A percentile compares a stretch with the other conserved stretches of the same genome.
phyloP scores from a whole-genome alignment of 1,140 invertebrate species.

The Phymorhynchus buccinoides region DNA sequence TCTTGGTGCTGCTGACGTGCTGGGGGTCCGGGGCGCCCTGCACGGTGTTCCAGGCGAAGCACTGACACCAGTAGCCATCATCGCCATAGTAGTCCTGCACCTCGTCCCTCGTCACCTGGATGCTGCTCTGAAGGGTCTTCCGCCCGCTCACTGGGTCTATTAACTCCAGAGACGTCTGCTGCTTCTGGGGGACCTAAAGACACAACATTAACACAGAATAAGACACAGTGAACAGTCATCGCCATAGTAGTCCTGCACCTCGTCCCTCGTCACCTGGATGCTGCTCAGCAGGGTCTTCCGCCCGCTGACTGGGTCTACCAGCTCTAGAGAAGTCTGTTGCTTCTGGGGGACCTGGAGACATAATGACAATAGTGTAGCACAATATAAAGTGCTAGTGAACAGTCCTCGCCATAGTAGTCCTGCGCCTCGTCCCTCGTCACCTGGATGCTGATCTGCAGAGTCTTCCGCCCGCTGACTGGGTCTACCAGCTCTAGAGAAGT shows the following conservation, averaged over 20 bases:
- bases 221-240: too few relatives aligned
- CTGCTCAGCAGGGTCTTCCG: constrained; percentile 88
- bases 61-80: constrained; percentile 87
- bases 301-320: constrained; percentile 88
- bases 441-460: constrained; percentile 88
- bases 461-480: constrained; percentile 87
- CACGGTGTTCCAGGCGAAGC: constrained; percentile 82
- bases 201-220: too few relatives aligned
- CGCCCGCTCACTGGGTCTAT: constrained; percentile 90
- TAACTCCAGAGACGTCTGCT: constrained; percentile 79
- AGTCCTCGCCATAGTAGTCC: constrained; percentile 89
- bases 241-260: constrained; percentile 92
- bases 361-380: too few relatives aligned
- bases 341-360: constrained; percentile 76
- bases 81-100: constrained; percentile 92
- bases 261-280: constrained; percentile 88
- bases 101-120: constrained; percentile 89
- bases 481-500: constrained; percentile 82
- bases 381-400: too few relatives aligned
- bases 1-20: constrained; percentile 83
- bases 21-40: constrained; percentile 72
- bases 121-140: constrained; percentile 86
- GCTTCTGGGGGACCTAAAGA: constrained; percentile 76
- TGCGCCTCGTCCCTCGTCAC: constrained; percentile 90
- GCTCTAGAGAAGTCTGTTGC: constrained; percentile 79